phyloP scores from a whole-genome alignment of 1,140 invertebrate species.

The Achatina immaculata region DNA sequence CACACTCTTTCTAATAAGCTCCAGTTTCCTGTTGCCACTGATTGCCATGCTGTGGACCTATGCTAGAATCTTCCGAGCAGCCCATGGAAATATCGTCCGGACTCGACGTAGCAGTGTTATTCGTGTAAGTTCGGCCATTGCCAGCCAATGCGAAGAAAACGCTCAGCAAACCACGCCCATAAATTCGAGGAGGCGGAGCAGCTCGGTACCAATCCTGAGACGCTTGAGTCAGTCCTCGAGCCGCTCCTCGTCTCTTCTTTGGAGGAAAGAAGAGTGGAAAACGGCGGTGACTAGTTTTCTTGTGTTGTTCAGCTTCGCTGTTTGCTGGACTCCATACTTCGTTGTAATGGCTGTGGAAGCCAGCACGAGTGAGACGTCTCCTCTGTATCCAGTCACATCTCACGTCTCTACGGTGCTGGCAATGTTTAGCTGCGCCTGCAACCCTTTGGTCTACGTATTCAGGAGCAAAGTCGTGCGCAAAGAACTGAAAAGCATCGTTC shows the following conservation, averaged over 20 bases:
- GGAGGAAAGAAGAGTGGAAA: conserved; percentile 74
- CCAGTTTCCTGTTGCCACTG: conserved; percentile 78
- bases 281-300: conserved; percentile 75
- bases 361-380: conserved; percentile 45
- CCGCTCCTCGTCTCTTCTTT: conserved; percentile 50
- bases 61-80: conserved; percentile 80
- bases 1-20: conserved; percentile 57
- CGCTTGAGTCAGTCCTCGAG: conserved; percentile 61
- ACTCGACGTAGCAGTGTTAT: conserved; percentile 77
- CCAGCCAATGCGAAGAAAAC: conserved; percentile 9
- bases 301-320: conserved; percentile 74
- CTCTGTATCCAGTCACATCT: conserved; percentile 53
- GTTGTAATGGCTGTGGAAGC: conserved; percentile 64
- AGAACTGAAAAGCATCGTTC: conserved; percentile 5
- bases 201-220: conserved; percentile 56
- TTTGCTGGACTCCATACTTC: conserved; percentile 76
- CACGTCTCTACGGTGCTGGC: conserved; percentile 62
- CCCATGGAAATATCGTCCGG: conserved; percentile 79
- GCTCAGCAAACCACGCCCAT: conserved; percentile 48
- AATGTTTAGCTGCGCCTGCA: conserved; percentile 70
- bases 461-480: conserved; percentile 71
- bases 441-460: conserved; percentile 76
- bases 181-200: conserved; percentile 58
- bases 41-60: conserved; percentile 80
- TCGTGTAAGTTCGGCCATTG: conserved; percentile 44